phyloP scores from a whole-genome alignment of 2,113 vertebrate species.

The Gallinago media region DNA sequence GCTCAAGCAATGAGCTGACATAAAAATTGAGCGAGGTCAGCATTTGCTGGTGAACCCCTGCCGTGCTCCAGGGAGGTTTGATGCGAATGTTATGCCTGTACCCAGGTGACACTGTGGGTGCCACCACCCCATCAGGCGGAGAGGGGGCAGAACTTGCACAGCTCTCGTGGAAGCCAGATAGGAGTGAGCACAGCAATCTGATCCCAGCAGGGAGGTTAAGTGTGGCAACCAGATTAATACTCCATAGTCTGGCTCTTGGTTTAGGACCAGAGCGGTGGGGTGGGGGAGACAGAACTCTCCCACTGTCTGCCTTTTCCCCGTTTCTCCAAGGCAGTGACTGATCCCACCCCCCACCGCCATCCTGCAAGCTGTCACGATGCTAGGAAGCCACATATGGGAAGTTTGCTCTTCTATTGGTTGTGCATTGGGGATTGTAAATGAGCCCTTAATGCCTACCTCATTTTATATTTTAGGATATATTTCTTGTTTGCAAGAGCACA shows the following conservation, averaged over 20 bases:
- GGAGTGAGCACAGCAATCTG: background rate
- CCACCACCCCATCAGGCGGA: accelerated
- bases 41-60: background rate
- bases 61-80: background rate
- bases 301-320: background rate
- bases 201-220: background rate
- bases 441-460: conserved; percentile 19
- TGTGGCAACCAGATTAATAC: background rate
- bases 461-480: conserved; percentile 38
- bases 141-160: background rate
- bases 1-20: background rate
- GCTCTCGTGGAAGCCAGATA: background rate
- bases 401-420: background rate
- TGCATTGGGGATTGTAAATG: background rate
- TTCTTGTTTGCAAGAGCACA: background rate
- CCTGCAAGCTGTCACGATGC: background rate
- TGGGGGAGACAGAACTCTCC: background rate
- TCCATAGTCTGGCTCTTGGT: background rate
- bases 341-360: background rate
- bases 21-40: background rate
- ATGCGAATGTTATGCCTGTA: background rate
- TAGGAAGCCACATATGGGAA: background rate
- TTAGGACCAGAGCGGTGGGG: background rate
- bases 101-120: background rate
- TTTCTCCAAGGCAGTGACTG: background rate